Evolutionary conservation across 2,888 invertebrate genomes (phyloP).

Genomic region (Drosophila fulvimacula): DNA sequence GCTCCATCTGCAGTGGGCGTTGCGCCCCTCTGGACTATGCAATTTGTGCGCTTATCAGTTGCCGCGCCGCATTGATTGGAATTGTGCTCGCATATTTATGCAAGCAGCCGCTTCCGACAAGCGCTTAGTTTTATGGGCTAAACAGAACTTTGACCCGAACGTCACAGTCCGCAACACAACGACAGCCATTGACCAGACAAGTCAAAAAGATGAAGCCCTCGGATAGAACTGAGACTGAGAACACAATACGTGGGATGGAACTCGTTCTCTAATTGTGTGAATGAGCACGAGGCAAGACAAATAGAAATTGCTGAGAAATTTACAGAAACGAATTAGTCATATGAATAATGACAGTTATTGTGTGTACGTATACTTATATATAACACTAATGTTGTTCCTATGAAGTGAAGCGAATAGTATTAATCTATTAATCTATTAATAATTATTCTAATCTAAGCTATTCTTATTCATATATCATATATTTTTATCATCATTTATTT

Average conservation of each 20-base stretch:
- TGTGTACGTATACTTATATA: constrained; percentile 7
- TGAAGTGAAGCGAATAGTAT: no score
- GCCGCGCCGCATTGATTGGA: constrained; percentile 70
- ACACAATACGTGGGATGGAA: constrained; percentile 6
- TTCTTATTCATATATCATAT: no score
- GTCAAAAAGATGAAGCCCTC: constrained; percentile 54
- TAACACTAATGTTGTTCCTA: constrained; percentile 32
- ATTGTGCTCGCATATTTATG: constrained; percentile 58
- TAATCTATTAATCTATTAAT: no score
- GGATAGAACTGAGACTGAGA: constrained; percentile 36
- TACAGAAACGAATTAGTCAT: constrained; percentile 37
- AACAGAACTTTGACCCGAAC: neutral
- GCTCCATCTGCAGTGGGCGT: constrained; percentile 40
- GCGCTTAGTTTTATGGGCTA: constrained; percentile 37
- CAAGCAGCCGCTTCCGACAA: constrained; percentile 59
- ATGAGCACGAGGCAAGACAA: constrained; percentile 14
- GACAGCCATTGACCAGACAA: constrained; percentile 46
- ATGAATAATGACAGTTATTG: constrained; percentile 40
- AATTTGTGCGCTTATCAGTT: constrained; percentile 77
- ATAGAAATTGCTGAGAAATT: constrained; percentile 16
- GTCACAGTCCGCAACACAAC: constrained; percentile 24
- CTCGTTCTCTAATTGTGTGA: constrained; percentile 44
- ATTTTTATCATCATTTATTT: no score
- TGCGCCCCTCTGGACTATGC: constrained; percentile 42
- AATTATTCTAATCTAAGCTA: no score